Evolutionary conservation across 2,797 vertebrate species (phyloP).

Genomic region (Diceros bicornis): DNA sequence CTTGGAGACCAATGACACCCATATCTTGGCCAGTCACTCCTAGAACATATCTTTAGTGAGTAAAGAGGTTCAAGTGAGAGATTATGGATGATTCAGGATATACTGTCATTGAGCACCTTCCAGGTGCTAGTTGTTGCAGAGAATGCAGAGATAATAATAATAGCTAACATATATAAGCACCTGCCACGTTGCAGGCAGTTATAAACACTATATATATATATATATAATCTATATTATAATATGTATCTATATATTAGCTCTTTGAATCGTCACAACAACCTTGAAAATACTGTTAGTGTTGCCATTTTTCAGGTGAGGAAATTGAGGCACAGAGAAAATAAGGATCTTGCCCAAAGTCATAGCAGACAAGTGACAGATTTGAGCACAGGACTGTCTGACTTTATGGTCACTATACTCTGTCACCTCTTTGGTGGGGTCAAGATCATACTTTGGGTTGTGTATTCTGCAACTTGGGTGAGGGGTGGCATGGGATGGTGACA

Average conservation of each 20-base stretch:
- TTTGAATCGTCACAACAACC: neutral
- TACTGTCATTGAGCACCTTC: neutral
- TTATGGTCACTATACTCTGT: neutral
- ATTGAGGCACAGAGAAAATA: neutral
- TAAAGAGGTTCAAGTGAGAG: neutral
- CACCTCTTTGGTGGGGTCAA: neutral
- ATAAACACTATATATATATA: neutral
- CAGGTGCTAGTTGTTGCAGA: neutral
- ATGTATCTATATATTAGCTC: neutral
- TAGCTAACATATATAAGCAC: neutral
- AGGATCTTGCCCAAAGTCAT: neutral
- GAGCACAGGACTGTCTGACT: neutral
- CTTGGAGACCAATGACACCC: neutral
- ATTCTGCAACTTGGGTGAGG: neutral
- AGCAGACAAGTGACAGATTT: neutral
- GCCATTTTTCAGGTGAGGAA: neutral
- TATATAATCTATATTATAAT: neutral
- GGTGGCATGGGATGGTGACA: neutral
- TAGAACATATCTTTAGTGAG: conserved; percentile 11
- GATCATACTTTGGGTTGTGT: neutral
- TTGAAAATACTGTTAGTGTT: neutral
- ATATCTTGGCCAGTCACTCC: neutral
- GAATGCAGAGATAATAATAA: conserved; percentile 3
- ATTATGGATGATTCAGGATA: neutral
- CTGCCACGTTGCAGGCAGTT: neutral